Percentiles rank a stretch among this genome's conserved stretches.
These are phyloP conservation scores for Clarias magur DNA, from an alignment of 2,113 vertebrate genomes.

Conservation along the genomic window DNA sequence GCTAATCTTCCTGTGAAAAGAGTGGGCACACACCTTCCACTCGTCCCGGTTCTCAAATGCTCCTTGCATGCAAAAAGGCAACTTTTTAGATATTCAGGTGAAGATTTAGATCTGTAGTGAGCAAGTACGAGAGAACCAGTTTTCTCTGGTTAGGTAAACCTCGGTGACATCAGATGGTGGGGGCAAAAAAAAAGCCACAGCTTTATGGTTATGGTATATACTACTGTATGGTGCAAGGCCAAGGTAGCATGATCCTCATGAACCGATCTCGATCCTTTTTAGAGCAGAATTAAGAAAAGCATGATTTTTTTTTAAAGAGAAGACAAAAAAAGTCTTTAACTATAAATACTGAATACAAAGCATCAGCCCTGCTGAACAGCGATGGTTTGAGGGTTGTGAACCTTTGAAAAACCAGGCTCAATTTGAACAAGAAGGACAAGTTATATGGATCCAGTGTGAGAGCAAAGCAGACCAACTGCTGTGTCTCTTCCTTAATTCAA, in stretches of 20 bases:
- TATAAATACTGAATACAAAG: slow-evolving; percentile 57
- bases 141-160: background rate
- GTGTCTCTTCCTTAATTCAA: slow-evolving; percentile 45
- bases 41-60: background rate
- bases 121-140: background rate
- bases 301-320: background rate
- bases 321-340: slow-evolving; percentile 55
- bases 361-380: slow-evolving; percentile 54
- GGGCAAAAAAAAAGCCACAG: background rate
- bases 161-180: background rate
- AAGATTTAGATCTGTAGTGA: background rate
- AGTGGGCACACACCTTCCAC: background rate
- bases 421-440: background rate
- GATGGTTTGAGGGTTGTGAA: slow-evolving; percentile 31
- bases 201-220: slow-evolving; percentile 13
- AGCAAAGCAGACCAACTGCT: slow-evolving; percentile 32
- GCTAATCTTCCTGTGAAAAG: slow-evolving; percentile 84
- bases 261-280: slow-evolving; percentile 42
- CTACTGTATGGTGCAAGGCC: background rate
- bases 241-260: background rate
- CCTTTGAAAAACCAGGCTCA: slow-evolving; percentile 28
- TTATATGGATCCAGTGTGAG: slow-evolving; percentile 28
- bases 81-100: background rate
- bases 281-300: slow-evolving; percentile 39
- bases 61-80: background rate